Evolutionary conservation across 2,797 vertebrate species (phyloP).

Genomic region (Coregonus sp.): DNA sequence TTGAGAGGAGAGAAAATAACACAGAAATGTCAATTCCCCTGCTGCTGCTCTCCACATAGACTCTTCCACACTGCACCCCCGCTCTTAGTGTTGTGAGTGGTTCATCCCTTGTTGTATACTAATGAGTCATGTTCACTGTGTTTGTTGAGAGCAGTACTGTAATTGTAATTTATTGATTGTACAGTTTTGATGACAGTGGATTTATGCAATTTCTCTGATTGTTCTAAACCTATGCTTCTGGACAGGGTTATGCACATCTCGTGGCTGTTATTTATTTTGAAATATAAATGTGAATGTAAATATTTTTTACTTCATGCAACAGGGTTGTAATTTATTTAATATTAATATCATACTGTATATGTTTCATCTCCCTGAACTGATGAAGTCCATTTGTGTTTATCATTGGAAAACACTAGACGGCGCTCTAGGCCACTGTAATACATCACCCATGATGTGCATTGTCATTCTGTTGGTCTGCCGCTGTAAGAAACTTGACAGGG

Average conservation of each 20-base stretch:
- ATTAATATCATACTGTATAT: constrained; percentile 38
- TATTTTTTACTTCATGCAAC: constrained; percentile 65
- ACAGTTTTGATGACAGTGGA: constrained; percentile 68
- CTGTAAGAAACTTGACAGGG: not conserved
- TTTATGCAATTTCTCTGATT: constrained; percentile 13
- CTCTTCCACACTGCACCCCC: constrained; percentile 16
- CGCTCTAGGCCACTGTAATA: constrained; percentile 9
- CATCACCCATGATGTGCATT: not conserved
- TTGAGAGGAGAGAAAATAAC: not conserved
- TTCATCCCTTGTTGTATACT: constrained; percentile 68
- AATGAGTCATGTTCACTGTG: constrained; percentile 61
- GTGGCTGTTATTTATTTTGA: constrained; percentile 56
- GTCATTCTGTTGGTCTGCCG: not conserved
- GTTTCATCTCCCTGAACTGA: constrained; percentile 39
- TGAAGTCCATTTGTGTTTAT: constrained; percentile 1
- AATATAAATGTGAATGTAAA: constrained; percentile 36
- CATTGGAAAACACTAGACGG: constrained; percentile 7
- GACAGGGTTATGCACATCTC: constrained; percentile 29
- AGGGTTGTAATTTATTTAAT: constrained; percentile 60
- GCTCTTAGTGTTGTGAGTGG: constrained; percentile 57
- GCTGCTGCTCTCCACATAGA: constrained; percentile 29
- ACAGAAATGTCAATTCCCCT: constrained; percentile 53
- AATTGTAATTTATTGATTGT: constrained; percentile 76
- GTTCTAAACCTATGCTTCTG: constrained; percentile 30
- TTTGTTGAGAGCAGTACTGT: constrained; percentile 25